Base-by-base conservation (phyloP, 2,797 vertebrate genomes). In the Pristis pectinata region DNA sequence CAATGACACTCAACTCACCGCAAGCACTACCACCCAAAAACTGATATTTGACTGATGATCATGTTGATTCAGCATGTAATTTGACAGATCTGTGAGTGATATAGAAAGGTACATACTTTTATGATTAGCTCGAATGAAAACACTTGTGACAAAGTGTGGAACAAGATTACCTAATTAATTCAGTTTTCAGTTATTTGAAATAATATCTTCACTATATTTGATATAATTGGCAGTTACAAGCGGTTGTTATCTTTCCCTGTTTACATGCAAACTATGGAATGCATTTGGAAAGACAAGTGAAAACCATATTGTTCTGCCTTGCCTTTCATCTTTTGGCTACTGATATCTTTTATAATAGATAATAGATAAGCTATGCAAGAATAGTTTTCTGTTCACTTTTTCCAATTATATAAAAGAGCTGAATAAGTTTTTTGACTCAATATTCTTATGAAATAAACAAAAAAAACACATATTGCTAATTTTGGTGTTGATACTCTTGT, bases 131-230 rank as follows among this genome's bases (percentile, higher is more conserved):
- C 41, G 5, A 6, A 67, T 11, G 19, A 49, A 41, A 24, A 67
- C 67, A 64, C 64, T 64, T 64, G 89, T 92, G 61, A 67, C 61
- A 92, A 92, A 37, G 19, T 61, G 61, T 37, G 61, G 61, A 92
- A 53, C 49, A 92, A 24, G 59, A 67, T 67, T 64, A n/a, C 59
- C 56, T 92, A 92, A 92, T 92, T 92, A 92, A 67, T 37, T 34
- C n/a, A 37, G 64, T 92, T 67, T 92, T 56, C 61, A 64, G 92
- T 92, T 92, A 92, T 67, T 67, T 92, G 59, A 92, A 92, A 92
- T 56, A 92, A 67, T 92, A 92, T 61, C 59, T 64, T 92, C 61
- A 24, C 34, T 92, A 37, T n/a, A 15, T 59, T 92, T 41, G 61
- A 34, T 92, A 41, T 92, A 92, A 92, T 92, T 92, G 92, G 15